phyloP scores from a whole-genome alignment of 2,888 invertebrate genomes.

The Apotomis turbidana region DNA sequence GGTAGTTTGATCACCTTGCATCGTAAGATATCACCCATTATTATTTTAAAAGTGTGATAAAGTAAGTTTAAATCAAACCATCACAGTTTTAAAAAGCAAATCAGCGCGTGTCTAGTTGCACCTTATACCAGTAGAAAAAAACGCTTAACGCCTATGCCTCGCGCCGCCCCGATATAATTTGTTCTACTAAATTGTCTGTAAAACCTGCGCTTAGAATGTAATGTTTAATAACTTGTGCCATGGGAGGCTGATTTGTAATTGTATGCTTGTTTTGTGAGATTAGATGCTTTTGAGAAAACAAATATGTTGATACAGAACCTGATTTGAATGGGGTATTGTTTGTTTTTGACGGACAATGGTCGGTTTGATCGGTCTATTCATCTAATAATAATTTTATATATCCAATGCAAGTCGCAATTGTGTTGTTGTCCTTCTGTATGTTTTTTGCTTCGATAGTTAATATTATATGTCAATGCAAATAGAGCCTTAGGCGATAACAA shows the following conservation, averaged over 20 bases:
- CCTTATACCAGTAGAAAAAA: not conserved
- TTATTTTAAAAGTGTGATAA: no score
- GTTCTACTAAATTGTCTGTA: conserved; percentile 81
- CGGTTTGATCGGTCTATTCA: conserved; percentile 9
- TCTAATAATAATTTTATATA: not conserved
- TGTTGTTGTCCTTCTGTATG: not conserved
- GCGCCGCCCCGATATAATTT: conserved; percentile 68
- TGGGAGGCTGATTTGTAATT: conserved; percentile 74
- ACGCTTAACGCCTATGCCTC: conserved; percentile 49
- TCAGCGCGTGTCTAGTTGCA: no score
- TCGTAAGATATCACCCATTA: no score
- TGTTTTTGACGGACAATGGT: conserved; percentile 14
- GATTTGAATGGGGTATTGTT: conserved; percentile 30
- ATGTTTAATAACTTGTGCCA: conserved; percentile 78
- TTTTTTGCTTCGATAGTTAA: no score
- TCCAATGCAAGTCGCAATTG: not conserved
- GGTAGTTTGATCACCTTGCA: no score
- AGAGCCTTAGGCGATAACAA: no score
- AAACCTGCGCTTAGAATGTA: conserved; percentile 75
- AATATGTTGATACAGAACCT: conserved; percentile 52
- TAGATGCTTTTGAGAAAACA: conserved; percentile 68
- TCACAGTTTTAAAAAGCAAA: no score
- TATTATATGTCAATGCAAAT: no score
- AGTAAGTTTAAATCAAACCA: no score
- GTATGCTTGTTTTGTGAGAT: conserved; percentile 62